phyloP scores from a whole-genome alignment of 1,140 invertebrate genomes.

The Nilaparvata lugens region DNA sequence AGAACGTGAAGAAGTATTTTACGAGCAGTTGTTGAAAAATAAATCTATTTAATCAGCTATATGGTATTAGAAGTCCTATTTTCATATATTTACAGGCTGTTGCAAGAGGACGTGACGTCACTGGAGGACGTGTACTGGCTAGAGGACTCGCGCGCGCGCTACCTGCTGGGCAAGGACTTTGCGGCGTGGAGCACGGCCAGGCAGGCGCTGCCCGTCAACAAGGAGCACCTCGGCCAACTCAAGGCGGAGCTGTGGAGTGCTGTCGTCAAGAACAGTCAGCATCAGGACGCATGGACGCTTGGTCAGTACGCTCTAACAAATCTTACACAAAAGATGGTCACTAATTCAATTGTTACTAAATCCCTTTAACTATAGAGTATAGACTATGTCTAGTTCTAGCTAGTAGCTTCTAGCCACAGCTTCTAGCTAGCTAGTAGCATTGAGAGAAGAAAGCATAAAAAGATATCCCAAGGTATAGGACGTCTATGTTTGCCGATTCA shows the following conservation, averaged over 20 bases:
- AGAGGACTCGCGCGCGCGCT: slow-evolving; percentile 62
- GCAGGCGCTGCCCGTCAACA: slow-evolving; percentile 66
- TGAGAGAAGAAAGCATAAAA: no score
- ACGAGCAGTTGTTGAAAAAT: no score
- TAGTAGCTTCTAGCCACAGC: no score
- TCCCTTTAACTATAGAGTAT: not conserved
- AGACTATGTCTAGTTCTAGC: no score
- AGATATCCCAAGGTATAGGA: no score
- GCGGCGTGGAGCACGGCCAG: slow-evolving; percentile 65
- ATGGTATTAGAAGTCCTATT: no score
- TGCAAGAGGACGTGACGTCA: slow-evolving; percentile 69
- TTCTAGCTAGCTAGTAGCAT: no score
- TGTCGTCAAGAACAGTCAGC: slow-evolving; percentile 75
- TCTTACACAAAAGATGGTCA: no score
- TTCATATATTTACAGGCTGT: slow-evolving; percentile 51
- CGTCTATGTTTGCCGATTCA: no score
- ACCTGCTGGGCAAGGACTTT: slow-evolving; percentile 68
- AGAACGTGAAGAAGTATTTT: no score
- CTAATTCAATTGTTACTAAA: not conserved
- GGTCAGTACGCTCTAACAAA: no score
- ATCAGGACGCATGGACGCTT: slow-evolving; percentile 82
- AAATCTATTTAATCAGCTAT: no score
- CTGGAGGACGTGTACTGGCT: slow-evolving; percentile 83
- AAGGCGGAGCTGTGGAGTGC: slow-evolving; percentile 79
- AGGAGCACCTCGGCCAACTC: slow-evolving; percentile 60